A percentile compares a stretch with the other conserved stretches of the same genome.
Conservation (phyloP, 2,113 vertebrate genomes). For the Sebastes schlegelii region DNA sequence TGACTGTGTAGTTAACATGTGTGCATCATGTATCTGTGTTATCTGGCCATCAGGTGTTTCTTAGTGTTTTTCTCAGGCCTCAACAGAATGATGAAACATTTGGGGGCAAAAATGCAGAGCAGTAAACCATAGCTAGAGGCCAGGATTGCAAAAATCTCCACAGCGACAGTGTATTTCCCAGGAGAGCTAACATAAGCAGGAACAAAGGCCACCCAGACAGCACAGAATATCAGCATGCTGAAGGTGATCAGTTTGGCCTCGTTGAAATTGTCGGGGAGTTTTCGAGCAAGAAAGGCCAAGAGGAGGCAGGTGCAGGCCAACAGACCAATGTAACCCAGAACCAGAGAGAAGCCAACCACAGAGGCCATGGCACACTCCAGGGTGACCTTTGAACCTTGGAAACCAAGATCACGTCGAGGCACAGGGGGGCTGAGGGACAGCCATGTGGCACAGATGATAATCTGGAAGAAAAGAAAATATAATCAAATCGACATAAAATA, state of each 20-base stretch:
- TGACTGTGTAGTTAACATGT: background rate
- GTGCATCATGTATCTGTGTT: background rate
- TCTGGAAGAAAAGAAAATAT: conserved; percentile 54
- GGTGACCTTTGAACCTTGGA: conserved; percentile 76
- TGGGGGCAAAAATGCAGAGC: conserved; percentile 81
- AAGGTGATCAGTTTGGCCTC: conserved; percentile 83
- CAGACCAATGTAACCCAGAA: conserved; percentile 84
- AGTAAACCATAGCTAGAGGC: conserved; percentile 77
- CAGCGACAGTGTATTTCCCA: conserved; percentile 75
- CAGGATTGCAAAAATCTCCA: conserved; percentile 83
- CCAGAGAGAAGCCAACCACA: conserved; percentile 76
- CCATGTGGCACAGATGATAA: conserved; percentile 81
- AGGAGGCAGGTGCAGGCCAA: conserved; percentile 78
- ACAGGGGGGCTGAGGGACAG: conserved; percentile 74
- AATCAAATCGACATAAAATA: background rate
- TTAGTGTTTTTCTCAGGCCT: conserved; percentile 79
- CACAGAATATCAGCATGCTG: conserved; percentile 86
- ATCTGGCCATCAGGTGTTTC: conserved; percentile 74
- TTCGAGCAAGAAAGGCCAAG: conserved; percentile 82
- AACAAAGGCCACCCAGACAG: conserved; percentile 81
- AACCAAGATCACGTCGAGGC: conserved; percentile 67
- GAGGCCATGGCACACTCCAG: conserved; percentile 81
- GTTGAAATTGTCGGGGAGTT: conserved; percentile 78
- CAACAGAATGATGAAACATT: conserved; percentile 81
- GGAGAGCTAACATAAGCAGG: conserved; percentile 82